These are phyloP conservation scores for Cremastinae sp. DNA, from an alignment of 2,888 invertebrate species.

Conservation along the genomic window DNA sequence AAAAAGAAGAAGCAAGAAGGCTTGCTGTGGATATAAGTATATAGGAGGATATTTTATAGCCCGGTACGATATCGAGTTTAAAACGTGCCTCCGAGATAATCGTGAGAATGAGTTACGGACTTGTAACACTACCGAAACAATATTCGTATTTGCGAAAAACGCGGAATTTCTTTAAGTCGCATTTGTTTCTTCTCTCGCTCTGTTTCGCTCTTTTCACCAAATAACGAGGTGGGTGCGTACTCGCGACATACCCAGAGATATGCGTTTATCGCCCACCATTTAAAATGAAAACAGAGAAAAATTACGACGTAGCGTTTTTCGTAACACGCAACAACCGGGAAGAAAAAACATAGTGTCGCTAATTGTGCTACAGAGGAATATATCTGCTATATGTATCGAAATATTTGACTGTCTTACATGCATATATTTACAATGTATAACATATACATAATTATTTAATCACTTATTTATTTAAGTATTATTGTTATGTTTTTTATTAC, in stretches of 20 bases:
- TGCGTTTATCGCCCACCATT: slow-evolving; percentile 8
- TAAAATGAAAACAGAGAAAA: slow-evolving; percentile 31
- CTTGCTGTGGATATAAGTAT: background rate
- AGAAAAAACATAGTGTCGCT: background rate
- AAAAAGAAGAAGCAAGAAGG: slow-evolving; percentile 10
- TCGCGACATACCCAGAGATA: slow-evolving; percentile 40
- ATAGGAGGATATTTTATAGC: slow-evolving; percentile 2
- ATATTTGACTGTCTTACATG: too few relatives aligned
- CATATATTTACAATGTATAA: too few relatives aligned
- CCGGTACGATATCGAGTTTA: slow-evolving; percentile 46
- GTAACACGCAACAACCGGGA: slow-evolving; percentile 11
- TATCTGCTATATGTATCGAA: too few relatives aligned
- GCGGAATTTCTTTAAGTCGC: slow-evolving; percentile 5
- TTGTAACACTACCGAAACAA: slow-evolving; percentile 54
- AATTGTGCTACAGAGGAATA: too few relatives aligned
- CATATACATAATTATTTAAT: too few relatives aligned
- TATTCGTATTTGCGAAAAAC: slow-evolving; percentile 48
- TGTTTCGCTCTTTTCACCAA: slow-evolving; percentile 41
- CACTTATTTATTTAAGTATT: too few relatives aligned
- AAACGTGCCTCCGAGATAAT: slow-evolving; percentile 54
- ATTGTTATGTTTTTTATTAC: too few relatives aligned
- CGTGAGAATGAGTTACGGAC: slow-evolving; percentile 63
- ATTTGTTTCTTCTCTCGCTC: slow-evolving; percentile 15
- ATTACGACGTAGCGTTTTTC: background rate
- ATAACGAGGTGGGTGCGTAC: slow-evolving; percentile 54